Evolutionary conservation across 92 coral and sea anemone species (phyloP).

Genomic region (Hydrozoanthus gracilis): DNA sequence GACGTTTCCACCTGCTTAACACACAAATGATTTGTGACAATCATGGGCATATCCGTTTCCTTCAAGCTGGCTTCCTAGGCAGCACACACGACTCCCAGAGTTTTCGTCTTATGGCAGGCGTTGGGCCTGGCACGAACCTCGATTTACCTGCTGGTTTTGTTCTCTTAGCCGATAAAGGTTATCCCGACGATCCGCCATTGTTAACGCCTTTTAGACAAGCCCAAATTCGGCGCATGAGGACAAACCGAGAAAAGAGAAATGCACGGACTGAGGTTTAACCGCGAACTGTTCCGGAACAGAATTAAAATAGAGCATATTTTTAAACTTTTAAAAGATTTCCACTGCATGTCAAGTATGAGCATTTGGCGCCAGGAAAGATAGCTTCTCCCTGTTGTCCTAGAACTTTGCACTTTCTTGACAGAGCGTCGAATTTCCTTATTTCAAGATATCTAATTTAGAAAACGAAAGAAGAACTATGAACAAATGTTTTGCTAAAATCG

Average conservation of each 20-base stretch:
- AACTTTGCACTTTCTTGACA: not conserved
- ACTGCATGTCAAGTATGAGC: conserved; percentile 37
- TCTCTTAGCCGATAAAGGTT: not conserved
- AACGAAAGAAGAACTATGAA: not conserved
- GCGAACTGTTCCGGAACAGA: conserved; percentile 38
- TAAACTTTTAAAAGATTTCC: conserved; percentile 15
- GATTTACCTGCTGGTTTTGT: conserved; percentile 25
- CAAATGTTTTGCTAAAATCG: no score
- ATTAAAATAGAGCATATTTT: not conserved
- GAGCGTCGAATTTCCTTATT: conserved; percentile 42
- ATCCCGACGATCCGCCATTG: not conserved
- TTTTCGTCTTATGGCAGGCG: conserved; percentile 43
- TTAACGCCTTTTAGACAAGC: not conserved
- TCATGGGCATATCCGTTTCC: conserved; percentile 47
- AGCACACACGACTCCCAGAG: conserved; percentile 42
- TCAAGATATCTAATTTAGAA: conserved; percentile 11
- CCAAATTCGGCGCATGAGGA: no score
- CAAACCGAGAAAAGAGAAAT: no score
- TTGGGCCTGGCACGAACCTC: conserved; percentile 18
- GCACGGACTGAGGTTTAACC: not conserved
- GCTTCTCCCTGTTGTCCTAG: conserved; percentile 28
- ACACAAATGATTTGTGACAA: conserved; percentile 47
- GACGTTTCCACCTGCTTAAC: conserved; percentile 33
- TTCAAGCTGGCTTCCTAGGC: conserved; percentile 50
- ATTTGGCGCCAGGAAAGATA: conserved; percentile 42